Conservation (phyloP, 2,113 vertebrate species). For the Trachemys scripta region DNA sequence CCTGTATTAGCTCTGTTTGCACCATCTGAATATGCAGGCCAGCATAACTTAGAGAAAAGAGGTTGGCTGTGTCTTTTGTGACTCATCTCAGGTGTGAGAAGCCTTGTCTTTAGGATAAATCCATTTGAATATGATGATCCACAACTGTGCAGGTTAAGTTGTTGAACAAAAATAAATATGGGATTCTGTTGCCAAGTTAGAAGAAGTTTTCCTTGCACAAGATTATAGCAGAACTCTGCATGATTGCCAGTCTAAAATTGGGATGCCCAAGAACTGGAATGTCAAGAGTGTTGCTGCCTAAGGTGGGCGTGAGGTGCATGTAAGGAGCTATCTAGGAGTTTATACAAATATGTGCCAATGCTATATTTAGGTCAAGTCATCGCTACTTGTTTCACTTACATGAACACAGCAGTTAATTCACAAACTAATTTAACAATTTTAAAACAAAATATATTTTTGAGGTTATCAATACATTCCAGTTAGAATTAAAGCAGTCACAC, state of each 20-base stretch:
- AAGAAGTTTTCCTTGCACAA: background rate
- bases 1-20: background rate
- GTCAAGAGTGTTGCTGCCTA: background rate
- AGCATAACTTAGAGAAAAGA: rapidly evolving
- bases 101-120: background rate
- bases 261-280: background rate
- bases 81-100: background rate
- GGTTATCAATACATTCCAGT: background rate
- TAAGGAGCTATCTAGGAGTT: background rate
- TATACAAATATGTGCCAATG: background rate
- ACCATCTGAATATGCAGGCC: rapidly evolving
- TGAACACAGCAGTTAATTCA: background rate
- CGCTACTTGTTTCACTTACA: background rate
- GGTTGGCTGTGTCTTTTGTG: background rate
- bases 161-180: too few relatives aligned
- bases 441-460: background rate
- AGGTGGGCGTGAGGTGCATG: rapidly evolving
- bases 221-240: background rate
- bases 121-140: background rate
- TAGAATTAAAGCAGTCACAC: background rate
- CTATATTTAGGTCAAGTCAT: background rate
- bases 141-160: background rate
- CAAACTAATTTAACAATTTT: background rate
- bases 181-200: background rate
- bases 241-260: background rate